A percentile compares a stretch with the other conserved stretches of the same genome.
These are phyloP conservation scores for Melanitta fusca DNA, from an alignment of 2,797 vertebrate genomes.

Conservation along the genomic window DNA sequence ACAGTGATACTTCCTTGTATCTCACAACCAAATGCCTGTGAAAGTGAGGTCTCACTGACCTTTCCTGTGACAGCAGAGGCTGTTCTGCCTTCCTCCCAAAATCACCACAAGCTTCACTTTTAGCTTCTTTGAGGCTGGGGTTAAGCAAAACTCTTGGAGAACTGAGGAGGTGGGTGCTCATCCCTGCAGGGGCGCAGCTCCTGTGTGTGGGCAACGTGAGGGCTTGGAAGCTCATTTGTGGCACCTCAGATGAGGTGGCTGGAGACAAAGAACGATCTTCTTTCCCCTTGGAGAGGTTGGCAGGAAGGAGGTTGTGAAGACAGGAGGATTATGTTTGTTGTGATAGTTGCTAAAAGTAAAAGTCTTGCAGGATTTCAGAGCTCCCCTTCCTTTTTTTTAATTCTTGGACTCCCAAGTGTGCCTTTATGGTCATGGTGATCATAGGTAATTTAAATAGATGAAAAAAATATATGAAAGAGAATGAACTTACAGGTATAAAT, in stretches of 20 bases:
- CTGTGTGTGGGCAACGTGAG: fast-evolving
- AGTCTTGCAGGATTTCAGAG: neutral
- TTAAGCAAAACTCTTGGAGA: neutral
- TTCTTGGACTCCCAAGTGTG: neutral
- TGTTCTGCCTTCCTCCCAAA: neutral
- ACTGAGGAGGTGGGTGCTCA: neutral
- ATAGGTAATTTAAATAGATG: neutral
- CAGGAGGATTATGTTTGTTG: neutral
- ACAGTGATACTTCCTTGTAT: neutral
- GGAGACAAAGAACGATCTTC: neutral
- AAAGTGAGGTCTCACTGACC: neutral
- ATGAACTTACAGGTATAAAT: neutral
- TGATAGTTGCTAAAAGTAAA: neutral
- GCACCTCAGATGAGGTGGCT: neutral
- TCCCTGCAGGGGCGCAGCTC: neutral
- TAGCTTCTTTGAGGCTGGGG: neutral
- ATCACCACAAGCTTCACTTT: neutral
- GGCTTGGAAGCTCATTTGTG: neutral
- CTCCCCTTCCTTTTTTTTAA: neutral
- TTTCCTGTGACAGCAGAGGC: neutral
- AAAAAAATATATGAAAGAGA: neutral
- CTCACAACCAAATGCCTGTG: neutral
- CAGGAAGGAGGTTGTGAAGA: neutral
- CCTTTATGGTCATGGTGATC: neutral
- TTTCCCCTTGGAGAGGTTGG: neutral